Percentiles rank a stretch among this genome's conserved stretches.
phyloP scores from a whole-genome alignment of 2,888 invertebrate genomes.

The Tetragnatha montana region DNA sequence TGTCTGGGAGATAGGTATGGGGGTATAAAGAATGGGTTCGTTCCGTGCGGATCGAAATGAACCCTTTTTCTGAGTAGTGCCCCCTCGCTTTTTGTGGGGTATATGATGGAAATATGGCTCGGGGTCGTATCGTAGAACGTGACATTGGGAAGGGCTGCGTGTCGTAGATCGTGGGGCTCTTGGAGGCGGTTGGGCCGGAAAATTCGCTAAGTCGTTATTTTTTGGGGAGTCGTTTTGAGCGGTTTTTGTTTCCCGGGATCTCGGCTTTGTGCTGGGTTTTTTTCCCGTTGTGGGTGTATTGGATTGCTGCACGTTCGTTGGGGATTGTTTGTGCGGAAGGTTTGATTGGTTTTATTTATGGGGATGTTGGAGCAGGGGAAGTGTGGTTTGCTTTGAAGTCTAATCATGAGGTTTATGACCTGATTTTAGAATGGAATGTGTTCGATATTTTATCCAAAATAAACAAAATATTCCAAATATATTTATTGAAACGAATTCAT shows the following conservation, averaged over 20 bases:
- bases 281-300: background rate
- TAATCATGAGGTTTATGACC: too few species aligned
- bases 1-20: conserved; percentile 15
- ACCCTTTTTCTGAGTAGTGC: conserved; percentile 19
- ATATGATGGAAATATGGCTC: conserved; percentile 7
- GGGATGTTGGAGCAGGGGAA: too few species aligned
- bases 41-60: conserved; percentile 24
- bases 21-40: conserved; percentile 28
- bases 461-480: too few species aligned
- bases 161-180: background rate
- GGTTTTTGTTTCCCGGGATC: background rate
- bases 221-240: background rate
- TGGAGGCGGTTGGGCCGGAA: background rate
- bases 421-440: too few species aligned
- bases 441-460: too few species aligned
- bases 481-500: too few species aligned
- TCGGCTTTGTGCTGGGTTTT: background rate
- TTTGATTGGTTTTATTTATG: background rate
- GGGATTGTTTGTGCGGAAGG: background rate
- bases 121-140: conserved; percentile 27
- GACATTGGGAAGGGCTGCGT: background rate
- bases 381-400: too few species aligned
- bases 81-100: conserved; percentile 25
- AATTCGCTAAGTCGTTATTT: background rate
- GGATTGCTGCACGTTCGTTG: background rate